These are phyloP conservation scores for Collichthys lucidus DNA, from an alignment of 2,113 vertebrate species.

Conservation along the genomic window DNA sequence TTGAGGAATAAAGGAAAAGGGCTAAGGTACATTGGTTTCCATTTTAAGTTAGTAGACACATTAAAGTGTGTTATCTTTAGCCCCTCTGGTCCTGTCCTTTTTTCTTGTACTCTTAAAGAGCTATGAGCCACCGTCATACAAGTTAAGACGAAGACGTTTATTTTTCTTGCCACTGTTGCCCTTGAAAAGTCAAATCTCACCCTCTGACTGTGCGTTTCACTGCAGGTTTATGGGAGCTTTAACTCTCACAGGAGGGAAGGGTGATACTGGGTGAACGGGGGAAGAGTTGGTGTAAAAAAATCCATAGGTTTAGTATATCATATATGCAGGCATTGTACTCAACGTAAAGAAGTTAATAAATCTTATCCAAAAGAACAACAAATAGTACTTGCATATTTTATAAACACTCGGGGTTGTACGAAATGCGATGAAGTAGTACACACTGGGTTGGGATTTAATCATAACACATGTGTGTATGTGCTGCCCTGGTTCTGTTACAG, in stretches of 20 bases:
- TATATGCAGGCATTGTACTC: slow-evolving; percentile 30
- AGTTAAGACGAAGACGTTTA: not conserved
- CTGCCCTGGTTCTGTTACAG: slow-evolving; percentile 30
- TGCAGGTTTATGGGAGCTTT: not conserved
- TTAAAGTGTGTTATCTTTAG: slow-evolving; percentile 42
- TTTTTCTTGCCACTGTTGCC: not conserved
- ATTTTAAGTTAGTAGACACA: slow-evolving; percentile 35
- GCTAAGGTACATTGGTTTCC: slow-evolving; percentile 29
- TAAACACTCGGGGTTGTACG: slow-evolving; percentile 15
- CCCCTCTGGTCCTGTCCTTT: slow-evolving; percentile 25
- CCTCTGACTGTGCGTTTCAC: slow-evolving; percentile 21
- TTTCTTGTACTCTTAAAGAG: slow-evolving; percentile 4
- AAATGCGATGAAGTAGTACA: slow-evolving; percentile 50
- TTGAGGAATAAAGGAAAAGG: not conserved
- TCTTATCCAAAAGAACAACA: slow-evolving; percentile 38
- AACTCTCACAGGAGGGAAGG: no score
- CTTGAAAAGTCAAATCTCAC: slow-evolving; percentile 14
- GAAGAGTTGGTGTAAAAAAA: slow-evolving; percentile 8
- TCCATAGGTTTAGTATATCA: slow-evolving; percentile 29
- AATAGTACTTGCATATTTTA: slow-evolving; percentile 53
- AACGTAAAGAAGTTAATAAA: slow-evolving; percentile 41
- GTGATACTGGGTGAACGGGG: slow-evolving; percentile 20
- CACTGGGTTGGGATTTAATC: slow-evolving; percentile 39
- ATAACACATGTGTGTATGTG: slow-evolving; percentile 41
- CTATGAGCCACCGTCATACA: not conserved